phyloP scores from a whole-genome alignment of 2,113 vertebrate genomes.

The Phaethornis superciliosus region DNA sequence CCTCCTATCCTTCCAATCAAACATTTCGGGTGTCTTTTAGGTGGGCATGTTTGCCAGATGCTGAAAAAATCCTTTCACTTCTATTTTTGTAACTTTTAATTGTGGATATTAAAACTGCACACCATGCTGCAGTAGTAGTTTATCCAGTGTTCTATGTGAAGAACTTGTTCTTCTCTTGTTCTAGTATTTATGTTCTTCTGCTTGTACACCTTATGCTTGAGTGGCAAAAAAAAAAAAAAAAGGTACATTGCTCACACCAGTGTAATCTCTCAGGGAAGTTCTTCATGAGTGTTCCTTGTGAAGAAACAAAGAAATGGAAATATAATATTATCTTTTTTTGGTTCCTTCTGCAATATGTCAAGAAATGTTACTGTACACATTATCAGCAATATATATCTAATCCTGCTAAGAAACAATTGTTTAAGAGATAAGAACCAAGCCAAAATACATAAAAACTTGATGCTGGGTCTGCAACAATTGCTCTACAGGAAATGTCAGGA shows the following conservation, averaged over 20 bases:
- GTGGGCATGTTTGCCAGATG: neutral
- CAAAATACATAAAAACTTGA: constrained; percentile 7
- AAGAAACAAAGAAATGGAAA: constrained; percentile 11
- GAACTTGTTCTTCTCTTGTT: neutral
- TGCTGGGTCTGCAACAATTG: neutral
- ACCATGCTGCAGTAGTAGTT: neutral
- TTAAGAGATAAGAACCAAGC: constrained; percentile 24
- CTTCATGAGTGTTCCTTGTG: neutral
- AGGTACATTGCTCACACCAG: neutral
- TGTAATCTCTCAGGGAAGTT: neutral
- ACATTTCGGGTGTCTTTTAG: neutral
- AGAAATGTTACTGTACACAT: neutral
- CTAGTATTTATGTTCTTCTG: neutral
- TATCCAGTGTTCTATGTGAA: neutral
- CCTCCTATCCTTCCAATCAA: neutral
- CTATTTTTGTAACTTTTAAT: neutral
- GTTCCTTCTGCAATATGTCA: neutral
- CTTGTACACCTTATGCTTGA: neutral
- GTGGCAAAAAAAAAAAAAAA: neutral
- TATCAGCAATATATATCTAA: constrained; percentile 48
- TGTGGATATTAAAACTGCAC: neutral
- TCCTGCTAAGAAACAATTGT: constrained; percentile 26
- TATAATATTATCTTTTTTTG: neutral
- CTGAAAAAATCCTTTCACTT: neutral
- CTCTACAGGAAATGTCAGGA: neutral